Evolutionary conservation across 2,113 vertebrate species (phyloP).

Genomic region (Gymnobelideus leadbeateri): DNA sequence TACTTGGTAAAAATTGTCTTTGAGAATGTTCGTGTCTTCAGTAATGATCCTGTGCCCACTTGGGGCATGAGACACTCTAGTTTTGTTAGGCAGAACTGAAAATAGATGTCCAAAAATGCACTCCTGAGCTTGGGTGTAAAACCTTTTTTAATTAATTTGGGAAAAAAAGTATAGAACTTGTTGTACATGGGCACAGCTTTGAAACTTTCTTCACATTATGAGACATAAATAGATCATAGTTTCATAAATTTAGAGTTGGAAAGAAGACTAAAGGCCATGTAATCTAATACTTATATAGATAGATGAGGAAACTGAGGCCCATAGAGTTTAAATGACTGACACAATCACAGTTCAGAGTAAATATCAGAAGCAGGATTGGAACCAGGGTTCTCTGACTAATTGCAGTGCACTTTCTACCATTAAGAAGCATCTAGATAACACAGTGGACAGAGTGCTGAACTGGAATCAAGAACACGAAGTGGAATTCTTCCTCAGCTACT

Average conservation of each 20-base stretch:
- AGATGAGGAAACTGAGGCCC: neutral
- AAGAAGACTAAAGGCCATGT: neutral
- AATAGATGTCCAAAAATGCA: too few species aligned
- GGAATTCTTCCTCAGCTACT: neutral
- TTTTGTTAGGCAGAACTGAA: neutral
- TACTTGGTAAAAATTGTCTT: too few species aligned
- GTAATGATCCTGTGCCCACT: neutral
- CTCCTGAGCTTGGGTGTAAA: neutral
- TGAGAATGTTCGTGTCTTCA: neutral
- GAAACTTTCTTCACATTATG: neutral
- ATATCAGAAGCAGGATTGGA: neutral
- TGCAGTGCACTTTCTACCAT: neutral
- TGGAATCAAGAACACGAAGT: neutral
- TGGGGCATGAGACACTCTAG: neutral
- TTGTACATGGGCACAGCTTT: neutral
- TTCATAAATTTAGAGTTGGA: neutral
- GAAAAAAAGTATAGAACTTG: neutral
- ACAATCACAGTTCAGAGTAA: rapidly evolving
- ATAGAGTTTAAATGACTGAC: neutral
- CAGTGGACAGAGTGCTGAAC: neutral
- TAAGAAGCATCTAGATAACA: neutral
- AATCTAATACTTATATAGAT: neutral
- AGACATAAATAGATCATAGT: neutral
- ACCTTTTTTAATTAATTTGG: neutral
- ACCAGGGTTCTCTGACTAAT: neutral